Evolutionary conservation across 1,140 invertebrate genomes (phyloP), one percentile per base, ranked within the genome.

Genomic region (Tribolium madens): DNA sequence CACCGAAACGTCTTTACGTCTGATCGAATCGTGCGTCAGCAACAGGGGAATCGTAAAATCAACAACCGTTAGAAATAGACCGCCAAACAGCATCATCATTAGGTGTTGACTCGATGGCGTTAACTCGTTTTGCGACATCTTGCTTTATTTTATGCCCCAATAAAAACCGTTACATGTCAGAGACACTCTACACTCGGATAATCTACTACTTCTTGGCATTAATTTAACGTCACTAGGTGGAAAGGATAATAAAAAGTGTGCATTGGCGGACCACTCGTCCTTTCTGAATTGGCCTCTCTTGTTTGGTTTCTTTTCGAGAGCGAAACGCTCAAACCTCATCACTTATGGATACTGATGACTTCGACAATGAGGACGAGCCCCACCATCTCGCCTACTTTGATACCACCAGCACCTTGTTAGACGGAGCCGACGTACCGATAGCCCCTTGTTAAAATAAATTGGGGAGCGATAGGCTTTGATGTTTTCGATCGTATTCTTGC

Each of bases 261-360:
- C 10, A n/a, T n/a, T 33, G 57, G 10, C 57, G 57, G 26, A 64
- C 57, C 57, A 64, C 57, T 64, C 57, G 57, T 64, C 57, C 57
- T 64, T 42, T 64, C 57, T 64, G 57, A 64, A 64, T 64, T 64
- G 57, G 57, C 26, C 57, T 31, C 57, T 64, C 57, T 57, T 33
- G 57, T 33, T 64, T 64, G 57, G 57, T 64, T 64, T 64, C 69
- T 71, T 70, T 71, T 48, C 69, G 69, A 71, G 42, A 52, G 69
- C 33, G 69, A 71, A 70, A 71, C 42, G 69, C 42, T 47, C 18
- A 52, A 52, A 48, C 52, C 50, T 74, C 53, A 74, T 60, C 50
- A 57, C 53, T 74, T 74, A 74, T 74, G 50, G 53, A 74, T 74
- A 74, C 53, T 74, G 72, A 74, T 57, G 72, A 74, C 53, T 60